Evolutionary conservation across 2,113 vertebrate genomes (phyloP).

Genomic region (Zapornia atra): DNA sequence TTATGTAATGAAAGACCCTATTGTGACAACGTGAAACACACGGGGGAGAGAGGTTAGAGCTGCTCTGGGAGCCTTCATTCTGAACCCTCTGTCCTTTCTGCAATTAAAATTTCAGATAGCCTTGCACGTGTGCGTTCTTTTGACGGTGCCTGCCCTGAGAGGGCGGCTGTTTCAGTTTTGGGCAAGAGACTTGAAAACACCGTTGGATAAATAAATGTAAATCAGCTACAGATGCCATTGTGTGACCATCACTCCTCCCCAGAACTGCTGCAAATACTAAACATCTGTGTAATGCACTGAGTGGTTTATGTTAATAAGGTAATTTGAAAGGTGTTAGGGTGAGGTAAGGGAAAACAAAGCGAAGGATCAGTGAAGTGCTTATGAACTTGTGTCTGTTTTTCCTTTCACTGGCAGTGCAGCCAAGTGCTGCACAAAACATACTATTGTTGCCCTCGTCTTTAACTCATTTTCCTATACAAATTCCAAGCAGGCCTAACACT

Average conservation of each 20-base stretch:
- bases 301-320: conserved; percentile 17
- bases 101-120: conserved; percentile 51
- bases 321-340: conserved; percentile 42
- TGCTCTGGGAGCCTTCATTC: neutral
- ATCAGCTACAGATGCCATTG: conserved; percentile 36
- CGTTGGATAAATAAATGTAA: conserved; percentile 43
- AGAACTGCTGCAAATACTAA: neutral
- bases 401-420: neutral
- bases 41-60: neutral
- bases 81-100: conserved; percentile 20
- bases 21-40: neutral
- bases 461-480: neutral
- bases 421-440: neutral
- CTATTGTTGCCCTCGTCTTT: neutral
- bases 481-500: conserved; percentile 10
- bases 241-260: neutral
- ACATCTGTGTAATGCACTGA: neutral
- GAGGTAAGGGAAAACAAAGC: conserved; percentile 55
- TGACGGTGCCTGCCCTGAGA: neutral
- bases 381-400: conserved; percentile 22
- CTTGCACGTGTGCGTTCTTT: neutral
- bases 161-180: neutral
- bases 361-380: neutral
- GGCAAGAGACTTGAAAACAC: neutral
- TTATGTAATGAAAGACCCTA: conserved; percentile 17